Conservation (phyloP, 2,113 vertebrate species). For the Osmerus mordax region DNA sequence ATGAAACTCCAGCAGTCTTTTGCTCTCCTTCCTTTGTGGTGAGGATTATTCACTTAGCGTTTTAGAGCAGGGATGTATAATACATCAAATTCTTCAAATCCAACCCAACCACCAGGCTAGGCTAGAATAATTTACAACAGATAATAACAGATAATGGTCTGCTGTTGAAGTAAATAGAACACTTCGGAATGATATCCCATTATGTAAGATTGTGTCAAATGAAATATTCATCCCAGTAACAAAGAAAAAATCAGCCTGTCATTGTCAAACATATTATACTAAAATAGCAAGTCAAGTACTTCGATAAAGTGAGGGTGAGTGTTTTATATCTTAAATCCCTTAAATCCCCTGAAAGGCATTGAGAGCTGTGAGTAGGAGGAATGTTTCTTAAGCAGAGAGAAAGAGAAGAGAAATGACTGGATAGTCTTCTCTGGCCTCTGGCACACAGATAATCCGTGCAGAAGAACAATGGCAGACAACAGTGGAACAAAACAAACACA, state of each 20-base stretch:
- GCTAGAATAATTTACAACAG: conserved; percentile 2
- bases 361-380: no score
- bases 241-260: no score
- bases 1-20: conserved; percentile 44
- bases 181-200: conserved; percentile 1
- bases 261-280: no score
- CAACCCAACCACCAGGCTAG: conserved; percentile 30
- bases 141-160: conserved; percentile 12
- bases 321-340: no score
- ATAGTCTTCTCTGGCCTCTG: conserved; percentile 15
- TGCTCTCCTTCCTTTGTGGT: conserved; percentile 50
- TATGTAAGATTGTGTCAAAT: no score
- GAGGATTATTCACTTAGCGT: conserved; percentile 51
- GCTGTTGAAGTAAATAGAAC: conserved; percentile 29
- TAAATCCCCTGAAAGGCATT: no score
- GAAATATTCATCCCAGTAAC: no score
- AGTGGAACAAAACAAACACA: conserved; percentile 14
- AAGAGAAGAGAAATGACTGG: not conserved
- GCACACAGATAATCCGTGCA: conserved; percentile 18
- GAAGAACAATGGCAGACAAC: conserved; percentile 24
- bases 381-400: no score
- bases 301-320: no score
- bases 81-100: conserved; percentile 33
- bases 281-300: no score
- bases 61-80: conserved; percentile 46